Evolutionary conservation across 2,113 vertebrate genomes (phyloP), one percentile per base, ranked within the genome.

Genomic region (Atrichornis clamosus): DNA sequence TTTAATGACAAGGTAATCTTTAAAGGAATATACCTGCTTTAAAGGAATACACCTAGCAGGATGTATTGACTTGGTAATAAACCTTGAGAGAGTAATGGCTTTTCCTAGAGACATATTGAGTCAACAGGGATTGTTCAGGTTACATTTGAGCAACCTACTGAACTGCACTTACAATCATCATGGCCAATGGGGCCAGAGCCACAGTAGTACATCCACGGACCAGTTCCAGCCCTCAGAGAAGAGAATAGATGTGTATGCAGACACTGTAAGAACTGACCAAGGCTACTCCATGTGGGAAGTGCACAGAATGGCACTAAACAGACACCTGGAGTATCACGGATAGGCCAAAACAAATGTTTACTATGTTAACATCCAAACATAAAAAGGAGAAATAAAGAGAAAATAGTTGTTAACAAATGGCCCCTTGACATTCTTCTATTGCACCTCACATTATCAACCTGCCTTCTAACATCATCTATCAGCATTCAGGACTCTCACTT

Each of bases 151-250:
- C 49, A 62, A 6, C 20, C 69, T 52, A 68, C 46, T 49, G 28
- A 93, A 70, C 1, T 89, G 18, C 6, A 33, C 27, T 76, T 90
- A 46, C 16, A 82, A 39, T 33, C 18, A 49, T 9, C 26, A 49
- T 2, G 20, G 37, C 33, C 46, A 77, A 13, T 7, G 24, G 15
- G 52, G 18, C 13, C 64, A 82, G 17, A 85, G 33, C 15, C 86
- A 52, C 39, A 65, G 13, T 0, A 27, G 30, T 1, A 67, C 23
- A 42, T 8, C 15, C 55, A 53, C 0, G 5, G 47, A 35, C 39
- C 46, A 22, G 8, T 20, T 76, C 79, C 59, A 78, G 35, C 13
- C 35, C 44, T 85, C 41, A 30, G 9, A 39, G 12, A 72, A 47
- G 30, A 76, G 22, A 9, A 58, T 22, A 58, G 79, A 70, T 13